Percentiles rank a stretch among this genome's conserved stretches.
Conservation (phyloP, 2,797 vertebrate species). For the Pteronotus mesoamericanus region DNA sequence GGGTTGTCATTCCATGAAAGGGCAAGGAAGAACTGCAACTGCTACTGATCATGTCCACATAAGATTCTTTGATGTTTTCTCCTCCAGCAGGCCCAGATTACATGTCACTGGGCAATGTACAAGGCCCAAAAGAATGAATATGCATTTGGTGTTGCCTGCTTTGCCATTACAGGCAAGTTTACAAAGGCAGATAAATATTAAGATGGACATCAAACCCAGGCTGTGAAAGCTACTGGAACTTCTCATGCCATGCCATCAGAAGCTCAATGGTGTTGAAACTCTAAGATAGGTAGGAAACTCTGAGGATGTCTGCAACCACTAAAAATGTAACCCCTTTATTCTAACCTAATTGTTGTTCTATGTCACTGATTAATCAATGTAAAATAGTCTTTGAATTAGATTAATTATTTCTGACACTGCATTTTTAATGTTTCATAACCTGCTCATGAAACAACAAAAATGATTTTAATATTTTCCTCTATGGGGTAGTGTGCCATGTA, state of each 20-base stretch:
- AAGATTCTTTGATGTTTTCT: background rate
- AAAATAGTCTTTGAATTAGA: background rate
- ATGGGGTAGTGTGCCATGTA: background rate
- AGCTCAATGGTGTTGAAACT: background rate
- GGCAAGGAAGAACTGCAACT: background rate
- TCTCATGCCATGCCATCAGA: background rate
- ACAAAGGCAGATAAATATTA: background rate
- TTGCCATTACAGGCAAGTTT: background rate
- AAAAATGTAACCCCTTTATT: background rate
- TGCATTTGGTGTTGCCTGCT: background rate
- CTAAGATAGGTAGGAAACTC: background rate
- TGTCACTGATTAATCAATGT: background rate
- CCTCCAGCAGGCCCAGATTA: background rate
- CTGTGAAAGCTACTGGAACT: background rate
- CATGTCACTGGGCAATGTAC: fast-evolving
- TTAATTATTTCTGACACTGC: background rate
- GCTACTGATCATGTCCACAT: background rate
- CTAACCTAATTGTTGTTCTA: background rate
- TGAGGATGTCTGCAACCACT: background rate
- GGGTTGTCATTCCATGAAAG: background rate
- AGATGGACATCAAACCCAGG: background rate
- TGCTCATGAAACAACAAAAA: background rate
- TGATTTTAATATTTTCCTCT: background rate
- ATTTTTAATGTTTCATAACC: conserved; percentile 14
- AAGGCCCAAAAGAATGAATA: background rate